phyloP scores from a whole-genome alignment of 2,888 invertebrate species.

The Nomada ferruginata region DNA sequence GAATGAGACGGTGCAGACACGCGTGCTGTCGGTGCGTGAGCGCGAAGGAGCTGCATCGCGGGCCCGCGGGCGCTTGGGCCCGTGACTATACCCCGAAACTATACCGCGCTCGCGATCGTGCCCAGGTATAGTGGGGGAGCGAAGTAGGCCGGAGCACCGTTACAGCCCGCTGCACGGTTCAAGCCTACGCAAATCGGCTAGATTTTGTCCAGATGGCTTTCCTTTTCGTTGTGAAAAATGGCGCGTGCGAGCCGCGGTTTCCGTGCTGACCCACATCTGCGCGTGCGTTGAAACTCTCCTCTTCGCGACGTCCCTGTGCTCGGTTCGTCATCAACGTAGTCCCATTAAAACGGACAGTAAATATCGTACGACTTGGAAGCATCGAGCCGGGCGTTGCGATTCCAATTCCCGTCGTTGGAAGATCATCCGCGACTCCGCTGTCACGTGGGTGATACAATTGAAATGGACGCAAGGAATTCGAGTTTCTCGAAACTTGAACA shows the following conservation, averaged over 20 bases:
- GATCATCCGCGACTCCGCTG: too few relatives aligned
- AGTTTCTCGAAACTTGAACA: conserved; percentile 23
- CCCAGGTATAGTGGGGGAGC: conserved; percentile 67
- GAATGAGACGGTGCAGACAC: conserved; percentile 12
- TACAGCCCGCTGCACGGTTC: conserved; percentile 80
- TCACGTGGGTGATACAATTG: background rate
- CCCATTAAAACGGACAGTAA: too few relatives aligned
- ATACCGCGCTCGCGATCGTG: conserved; percentile 69
- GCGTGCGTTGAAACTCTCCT: conserved; percentile 7
- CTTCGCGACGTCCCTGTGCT: background rate
- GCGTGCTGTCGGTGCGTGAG: conserved; percentile 13
- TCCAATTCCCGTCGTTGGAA: too few relatives aligned
- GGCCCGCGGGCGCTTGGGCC: conserved; percentile 50
- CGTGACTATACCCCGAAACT: conserved; percentile 72
- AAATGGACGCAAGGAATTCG: conserved; percentile 27
- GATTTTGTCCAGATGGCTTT: conserved; percentile 82
- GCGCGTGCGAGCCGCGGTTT: conserved; percentile 81
- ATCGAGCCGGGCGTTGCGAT: too few relatives aligned
- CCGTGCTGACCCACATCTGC: conserved; percentile 79
- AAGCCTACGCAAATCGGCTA: conserved; percentile 72
- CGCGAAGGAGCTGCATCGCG: conserved; percentile 33
- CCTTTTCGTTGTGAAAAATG: conserved; percentile 84
- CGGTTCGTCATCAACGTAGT: too few relatives aligned
- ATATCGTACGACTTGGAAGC: too few relatives aligned
- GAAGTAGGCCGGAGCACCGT: conserved; percentile 83